Evolutionary conservation across 2,113 vertebrate species (phyloP), one percentile per base, ranked within the genome.

Genomic region (Pangasianodon hypophthalmus): DNA sequence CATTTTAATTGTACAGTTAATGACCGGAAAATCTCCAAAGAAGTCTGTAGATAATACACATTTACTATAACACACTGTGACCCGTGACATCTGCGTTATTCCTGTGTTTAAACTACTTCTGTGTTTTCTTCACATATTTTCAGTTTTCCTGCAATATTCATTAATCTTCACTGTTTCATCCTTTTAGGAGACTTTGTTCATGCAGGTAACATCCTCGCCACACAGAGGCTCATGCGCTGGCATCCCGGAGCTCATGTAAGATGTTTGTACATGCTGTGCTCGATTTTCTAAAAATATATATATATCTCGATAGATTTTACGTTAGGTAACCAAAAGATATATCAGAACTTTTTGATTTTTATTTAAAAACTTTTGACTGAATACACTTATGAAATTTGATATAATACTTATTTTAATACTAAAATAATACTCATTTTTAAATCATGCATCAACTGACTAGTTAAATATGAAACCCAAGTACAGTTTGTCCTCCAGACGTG

Each of bases 161-260:
- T 8, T 41, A 44, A 52, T 13, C 13, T 44, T 26, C 32, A 50
- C 29, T 52, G 50, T 6, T 91, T 85, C 85, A 89, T 88, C 93
- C 62, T 92, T 82, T 71, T 85, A 99, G 98, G 98, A 87, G 91
- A 95, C 0, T 97, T 97, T 90, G 98, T 99, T 91, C 97, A 97
- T 0, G 97, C 97, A 21, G 98, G 98, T 18, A 98, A 99, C 93
- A 97, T 97, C 92, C 82, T 99, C 58, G 98, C 96, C 1, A 99
- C 98, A 0, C 98, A 99, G 93, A 94, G 97, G 58, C 48, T 95
- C 44, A 95, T 98, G 64, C 97, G 98, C 84, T 99, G 97, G 97
- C 98, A 99, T 62, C 98, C 98, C 0, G 98, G 98, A 2, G 97
- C 97, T 89, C 96, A 99, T 0, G 98, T 99, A 93, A 97, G 95